Evolutionary conservation across 2,113 vertebrate species (phyloP), one percentile per base, ranked within the genome.

Genomic region (Ranitomeya variabilis): DNA sequence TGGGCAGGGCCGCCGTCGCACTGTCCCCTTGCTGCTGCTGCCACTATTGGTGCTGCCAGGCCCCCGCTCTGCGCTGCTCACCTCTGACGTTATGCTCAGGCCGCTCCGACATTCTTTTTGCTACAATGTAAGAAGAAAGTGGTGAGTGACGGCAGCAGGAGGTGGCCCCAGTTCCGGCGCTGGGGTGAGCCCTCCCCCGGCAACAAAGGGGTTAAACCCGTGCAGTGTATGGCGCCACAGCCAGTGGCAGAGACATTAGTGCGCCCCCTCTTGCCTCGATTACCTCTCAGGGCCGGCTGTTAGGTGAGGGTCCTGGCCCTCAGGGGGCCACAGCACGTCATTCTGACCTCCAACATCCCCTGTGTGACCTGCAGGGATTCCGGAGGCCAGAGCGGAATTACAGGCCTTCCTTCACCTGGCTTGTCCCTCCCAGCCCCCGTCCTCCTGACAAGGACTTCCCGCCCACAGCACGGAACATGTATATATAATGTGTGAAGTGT

Each of bases 21-120:
- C 91, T 91, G 95, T 95, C 96, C 94, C 94, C 95, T 93, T 95
- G 82, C 45, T 83, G 81, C 91, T 93, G 94, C 93, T 90, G 92
- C 91, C 91, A 91, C 92, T 94, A 94, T 93, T 92, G 94, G 93
- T 93, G 95, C 94, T 96, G 95, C 95, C 95, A 93, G 74, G 95
- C 95, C 94, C 95, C 96, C 95, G 96, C 96, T 96, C 95, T 96
- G 96, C 96, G 96, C 96, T 95, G 97, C 96, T 97, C 97, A 95
- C 95, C 97, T 93, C 97, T 98, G 96, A 98, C 97, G 97, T 98
- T 97, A 97, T 96, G 96, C 93, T 95, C 97, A 96, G 97, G 96
- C 97, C 97, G 97, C 96, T 98, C 98, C 97, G 97, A 98, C 98
- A 98, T 99, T 98, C 97, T 98, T 98, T 97, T 97, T 97, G 96